Evolutionary conservation across 2,797 vertebrate species (phyloP).

Genomic region (Liparis tanakae): DNA sequence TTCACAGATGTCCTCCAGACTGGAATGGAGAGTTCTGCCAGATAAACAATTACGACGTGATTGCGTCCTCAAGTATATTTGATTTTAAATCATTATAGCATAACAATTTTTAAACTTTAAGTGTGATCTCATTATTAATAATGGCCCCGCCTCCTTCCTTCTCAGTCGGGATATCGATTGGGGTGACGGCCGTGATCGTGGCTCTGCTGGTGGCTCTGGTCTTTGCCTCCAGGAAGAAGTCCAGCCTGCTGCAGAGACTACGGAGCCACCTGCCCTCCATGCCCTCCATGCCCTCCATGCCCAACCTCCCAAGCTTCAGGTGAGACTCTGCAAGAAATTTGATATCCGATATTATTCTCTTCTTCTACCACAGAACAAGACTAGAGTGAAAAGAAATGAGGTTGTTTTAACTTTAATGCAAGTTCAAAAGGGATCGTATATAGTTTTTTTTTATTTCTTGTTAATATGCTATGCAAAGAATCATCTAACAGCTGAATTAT

Average conservation of each 20-base stretch:
- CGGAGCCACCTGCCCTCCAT: constrained; percentile 52
- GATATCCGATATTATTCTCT: background rate
- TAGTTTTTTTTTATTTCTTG: too few species aligned
- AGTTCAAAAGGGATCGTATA: background rate
- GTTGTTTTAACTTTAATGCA: background rate
- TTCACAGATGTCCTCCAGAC: constrained; percentile 71
- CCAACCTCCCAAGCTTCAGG: constrained; percentile 67
- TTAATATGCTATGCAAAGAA: background rate
- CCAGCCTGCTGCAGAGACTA: constrained; percentile 62
- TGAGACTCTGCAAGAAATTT: constrained; percentile 37
- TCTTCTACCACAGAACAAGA: background rate
- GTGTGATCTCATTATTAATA: background rate
- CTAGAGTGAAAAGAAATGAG: background rate
- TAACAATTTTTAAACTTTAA: background rate
- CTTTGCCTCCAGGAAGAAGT: constrained; percentile 64
- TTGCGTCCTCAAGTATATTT: constrained; percentile 68
- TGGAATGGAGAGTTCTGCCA: constrained; percentile 79
- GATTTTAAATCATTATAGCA: background rate
- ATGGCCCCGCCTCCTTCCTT: background rate
- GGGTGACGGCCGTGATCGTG: constrained; percentile 70
- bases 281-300: constrained; percentile 37
- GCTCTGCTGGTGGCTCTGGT: constrained; percentile 69
- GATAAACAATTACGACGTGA: constrained; percentile 34
- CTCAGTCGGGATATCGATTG: constrained; percentile 79
- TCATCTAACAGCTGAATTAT: background rate